Conservation (phyloP, 2,113 vertebrate genomes). For the Dermatemys mawii region DNA sequence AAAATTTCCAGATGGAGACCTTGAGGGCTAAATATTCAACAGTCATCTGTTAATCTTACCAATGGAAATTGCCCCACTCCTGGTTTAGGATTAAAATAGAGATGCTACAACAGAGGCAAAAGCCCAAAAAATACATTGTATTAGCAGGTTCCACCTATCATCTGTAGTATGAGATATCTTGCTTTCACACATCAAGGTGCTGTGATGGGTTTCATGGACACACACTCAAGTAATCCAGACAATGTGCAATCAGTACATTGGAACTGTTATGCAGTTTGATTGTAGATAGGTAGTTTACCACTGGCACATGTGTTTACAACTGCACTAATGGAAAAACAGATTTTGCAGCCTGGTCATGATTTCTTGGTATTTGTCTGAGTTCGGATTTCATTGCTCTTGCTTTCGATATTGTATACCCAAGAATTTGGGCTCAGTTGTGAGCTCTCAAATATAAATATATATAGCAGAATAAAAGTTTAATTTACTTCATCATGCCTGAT, state of each 20-base stretch:
- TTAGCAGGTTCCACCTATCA: rapidly evolving
- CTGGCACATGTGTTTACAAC: conserved; percentile 44
- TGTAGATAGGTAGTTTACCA: conserved; percentile 10
- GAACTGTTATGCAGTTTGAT: neutral
- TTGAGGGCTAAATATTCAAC: neutral
- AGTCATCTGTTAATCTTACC: neutral
- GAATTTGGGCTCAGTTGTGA: conserved; percentile 68
- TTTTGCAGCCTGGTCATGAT: conserved; percentile 45
- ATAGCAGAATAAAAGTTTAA: conserved; percentile 78
- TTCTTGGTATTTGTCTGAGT: conserved; percentile 59
- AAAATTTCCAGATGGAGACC: neutral
- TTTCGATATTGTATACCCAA: conserved; percentile 74
- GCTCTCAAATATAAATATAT: conserved; percentile 72
- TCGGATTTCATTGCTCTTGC: conserved; percentile 72
- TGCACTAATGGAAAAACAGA: conserved; percentile 60
- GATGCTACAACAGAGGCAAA: neutral
- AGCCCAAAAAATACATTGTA: rapidly evolving
- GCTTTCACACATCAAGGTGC: rapidly evolving
- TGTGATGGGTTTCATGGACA: neutral
- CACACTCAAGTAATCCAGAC: neutral
- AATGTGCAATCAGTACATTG: neutral
- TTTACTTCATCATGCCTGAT: conserved; percentile 66
- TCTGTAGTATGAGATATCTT: neutral
- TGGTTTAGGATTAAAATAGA: rapidly evolving
- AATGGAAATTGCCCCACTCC: neutral